A percentile compares a stretch with the other conserved stretches of the same genome.
These are phyloP conservation scores for Semicossyphus pulcher DNA, from an alignment of 2,113 vertebrate species.

Conservation along the genomic window DNA sequence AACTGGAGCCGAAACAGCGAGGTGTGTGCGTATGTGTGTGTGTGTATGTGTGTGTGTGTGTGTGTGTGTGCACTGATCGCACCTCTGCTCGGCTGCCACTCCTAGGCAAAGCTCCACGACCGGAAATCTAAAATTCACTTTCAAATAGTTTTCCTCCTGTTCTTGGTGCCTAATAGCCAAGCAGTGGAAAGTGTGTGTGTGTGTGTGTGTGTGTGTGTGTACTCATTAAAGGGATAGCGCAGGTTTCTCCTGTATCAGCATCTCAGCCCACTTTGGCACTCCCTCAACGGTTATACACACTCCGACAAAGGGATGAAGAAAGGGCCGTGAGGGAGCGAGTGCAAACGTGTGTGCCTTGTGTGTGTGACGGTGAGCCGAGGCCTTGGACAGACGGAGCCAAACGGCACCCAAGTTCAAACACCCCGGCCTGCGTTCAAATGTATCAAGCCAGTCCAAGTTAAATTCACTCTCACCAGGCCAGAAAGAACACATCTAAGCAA, in stretches of 20 bases:
- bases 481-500: conserved; percentile 60
- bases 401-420: conserved; percentile 62
- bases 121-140: conserved; percentile 89
- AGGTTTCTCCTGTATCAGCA: conserved; percentile 83
- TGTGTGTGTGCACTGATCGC: conserved; percentile 40
- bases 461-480: conserved; percentile 55
- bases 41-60: conserved; percentile 50
- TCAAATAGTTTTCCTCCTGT: conserved; percentile 84
- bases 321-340: conserved; percentile 40
- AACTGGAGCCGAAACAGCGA: conserved; percentile 79
- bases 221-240: conserved; percentile 82
- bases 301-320: conserved; percentile 64
- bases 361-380: conserved; percentile 42
- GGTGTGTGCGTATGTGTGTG: conserved; percentile 61
- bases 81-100: conserved; percentile 76
- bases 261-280: conserved; percentile 75
- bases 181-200: conserved; percentile 60
- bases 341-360: conserved; percentile 18
- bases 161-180: conserved; percentile 83
- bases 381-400: conserved; percentile 63
- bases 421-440: conserved; percentile 39
- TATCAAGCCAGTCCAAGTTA: conserved; percentile 67
- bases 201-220: conserved; percentile 56
- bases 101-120: conserved; percentile 79
- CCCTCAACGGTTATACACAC: conserved; percentile 66